Evolutionary conservation across 2,888 invertebrate species (phyloP), one percentile per base, ranked within the genome.

Genomic region (Mesochorus sp.): DNA sequence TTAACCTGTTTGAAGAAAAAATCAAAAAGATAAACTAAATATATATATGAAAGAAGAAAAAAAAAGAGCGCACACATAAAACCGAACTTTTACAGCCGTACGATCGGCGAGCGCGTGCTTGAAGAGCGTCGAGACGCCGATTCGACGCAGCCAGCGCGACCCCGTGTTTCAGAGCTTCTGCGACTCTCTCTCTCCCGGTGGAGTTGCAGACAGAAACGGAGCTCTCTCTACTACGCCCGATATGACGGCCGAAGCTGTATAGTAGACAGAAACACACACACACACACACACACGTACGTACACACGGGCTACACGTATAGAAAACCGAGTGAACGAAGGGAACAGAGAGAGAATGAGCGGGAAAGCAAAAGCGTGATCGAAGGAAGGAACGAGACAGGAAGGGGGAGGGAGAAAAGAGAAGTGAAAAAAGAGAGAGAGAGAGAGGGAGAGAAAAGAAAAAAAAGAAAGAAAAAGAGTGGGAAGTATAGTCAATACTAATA

Each of bases 171-270:
- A 85, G 88, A 84, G 86, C 86, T 87, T 88, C 86, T 82, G 86
- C n/a, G n/a, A n/a, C n/a, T 85, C 88, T 86, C 79, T 79, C 78
- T 79, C 79, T 79, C 71, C 71, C 88, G 85, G 82, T 87, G 85
- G 85, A 83, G 75, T 75, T 86, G 88, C 85, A 88, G 88, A 88
- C 89, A 88, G 89, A 89, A 90, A 89, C 88, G 87, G 84, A 87
- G 87, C 88, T 71, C 71, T 89, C 88, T 71, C 71, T 89, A 86
- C 87, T n/a, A n/a, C n/a, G n/a, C 84, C 87, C 83, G 87, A 88
- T 87, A 89, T 89, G 90, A 89, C 89, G 90, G 85, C 86, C 74
- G 64, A 66, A 71, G 66, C 78, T 75, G 74, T 73, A 70, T 72
- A 71, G 75, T 70, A 74, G 64, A 79, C 59, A 42, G 71, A 64